Conservation (phyloP, 2,113 vertebrate genomes). For the Gavialis gangeticus region DNA sequence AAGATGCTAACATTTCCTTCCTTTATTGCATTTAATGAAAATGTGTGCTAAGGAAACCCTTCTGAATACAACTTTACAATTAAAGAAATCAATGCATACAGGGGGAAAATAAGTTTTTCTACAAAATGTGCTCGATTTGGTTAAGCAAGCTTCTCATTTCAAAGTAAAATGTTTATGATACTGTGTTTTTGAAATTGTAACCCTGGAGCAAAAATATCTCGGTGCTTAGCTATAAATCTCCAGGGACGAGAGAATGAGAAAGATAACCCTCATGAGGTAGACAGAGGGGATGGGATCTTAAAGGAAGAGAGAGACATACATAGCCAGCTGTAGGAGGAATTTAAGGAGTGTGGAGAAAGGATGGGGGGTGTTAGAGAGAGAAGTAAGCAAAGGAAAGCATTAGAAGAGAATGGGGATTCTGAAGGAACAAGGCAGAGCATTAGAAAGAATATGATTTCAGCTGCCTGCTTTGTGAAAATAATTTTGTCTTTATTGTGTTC, state of each 20-base stretch:
- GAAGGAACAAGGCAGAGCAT: neutral
- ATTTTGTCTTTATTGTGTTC: neutral
- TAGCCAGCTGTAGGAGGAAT: neutral
- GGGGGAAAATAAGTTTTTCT: neutral
- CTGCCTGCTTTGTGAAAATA: neutral
- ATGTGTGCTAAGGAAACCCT: conserved; percentile 32
- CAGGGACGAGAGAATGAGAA: neutral
- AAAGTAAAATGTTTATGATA: conserved; percentile 21
- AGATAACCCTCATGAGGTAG: neutral
- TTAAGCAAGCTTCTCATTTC: conserved; percentile 34
- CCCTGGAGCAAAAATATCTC: neutral
- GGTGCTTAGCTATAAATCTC: neutral
- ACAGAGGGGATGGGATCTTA: neutral
- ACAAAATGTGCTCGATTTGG: neutral
- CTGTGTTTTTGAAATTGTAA: neutral
- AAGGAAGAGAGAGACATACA: neutral
- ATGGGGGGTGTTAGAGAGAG: neutral
- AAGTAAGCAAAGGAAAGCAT: neutral
- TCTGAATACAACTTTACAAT: conserved; percentile 49
- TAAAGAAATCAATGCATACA: conserved; percentile 3
- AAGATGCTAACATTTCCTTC: conserved; percentile 64
- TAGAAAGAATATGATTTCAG: neutral
- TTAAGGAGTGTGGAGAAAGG: neutral
- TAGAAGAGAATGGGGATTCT: neutral
- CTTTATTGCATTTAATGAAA: conserved; percentile 71